A percentile compares a stretch with the other conserved stretches of the same genome.
These are phyloP conservation scores for Dromaius novaehollandiae DNA, from an alignment of 2,113 vertebrate genomes.

Conservation along the genomic window DNA sequence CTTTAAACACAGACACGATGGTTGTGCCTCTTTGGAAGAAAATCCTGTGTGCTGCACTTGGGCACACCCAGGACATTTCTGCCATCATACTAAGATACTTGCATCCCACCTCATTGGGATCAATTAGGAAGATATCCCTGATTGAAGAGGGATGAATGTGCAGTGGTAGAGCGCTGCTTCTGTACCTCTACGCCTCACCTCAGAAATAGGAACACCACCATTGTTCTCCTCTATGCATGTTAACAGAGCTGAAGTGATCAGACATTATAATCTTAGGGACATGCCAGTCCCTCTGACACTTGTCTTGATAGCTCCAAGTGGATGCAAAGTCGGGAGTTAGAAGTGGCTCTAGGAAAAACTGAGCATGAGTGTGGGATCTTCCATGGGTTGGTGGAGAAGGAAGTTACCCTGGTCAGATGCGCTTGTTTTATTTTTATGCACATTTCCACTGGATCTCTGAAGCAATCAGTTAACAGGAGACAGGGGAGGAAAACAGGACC, in stretches of 20 bases:
- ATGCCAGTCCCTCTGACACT: neutral
- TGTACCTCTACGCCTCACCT: neutral
- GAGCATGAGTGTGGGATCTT: neutral
- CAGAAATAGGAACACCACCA: neutral
- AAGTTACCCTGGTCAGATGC: neutral
- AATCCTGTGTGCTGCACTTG: neutral
- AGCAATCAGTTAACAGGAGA: neutral
- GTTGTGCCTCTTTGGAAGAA: neutral
- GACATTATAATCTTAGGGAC: neutral
- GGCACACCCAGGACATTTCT: neutral
- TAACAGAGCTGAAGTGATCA: neutral
- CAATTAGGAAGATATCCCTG: neutral
- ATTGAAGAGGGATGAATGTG: neutral
- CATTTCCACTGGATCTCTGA: neutral
- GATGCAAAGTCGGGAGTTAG: neutral
- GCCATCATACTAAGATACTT: neutral
- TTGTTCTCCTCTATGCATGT: rapidly evolving
- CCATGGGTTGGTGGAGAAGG: neutral
- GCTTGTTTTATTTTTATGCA: neutral
- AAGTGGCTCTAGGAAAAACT: neutral
- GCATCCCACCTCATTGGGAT: neutral
- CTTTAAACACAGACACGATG: neutral
- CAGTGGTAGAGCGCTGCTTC: neutral
- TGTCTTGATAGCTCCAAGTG: neutral
- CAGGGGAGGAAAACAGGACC: neutral